Evolutionary conservation across 2,113 vertebrate species (phyloP).

Genomic region (Anseranas semipalmata): DNA sequence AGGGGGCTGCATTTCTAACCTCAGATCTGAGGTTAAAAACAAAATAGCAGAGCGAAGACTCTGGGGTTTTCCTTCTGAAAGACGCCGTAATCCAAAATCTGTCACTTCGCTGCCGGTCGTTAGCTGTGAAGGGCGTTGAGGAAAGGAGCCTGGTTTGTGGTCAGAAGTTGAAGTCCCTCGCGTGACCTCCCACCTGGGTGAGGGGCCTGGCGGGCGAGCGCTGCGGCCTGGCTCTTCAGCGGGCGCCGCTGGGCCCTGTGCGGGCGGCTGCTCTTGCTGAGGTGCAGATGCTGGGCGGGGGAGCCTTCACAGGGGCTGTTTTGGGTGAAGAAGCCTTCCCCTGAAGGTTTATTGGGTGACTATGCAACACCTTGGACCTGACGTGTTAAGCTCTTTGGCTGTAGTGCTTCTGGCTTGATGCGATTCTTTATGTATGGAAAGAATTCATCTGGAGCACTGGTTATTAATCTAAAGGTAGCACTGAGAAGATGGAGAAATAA

Average conservation of each 20-base stretch:
- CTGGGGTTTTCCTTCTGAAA: neutral
- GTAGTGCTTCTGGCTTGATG: neutral
- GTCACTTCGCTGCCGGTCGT: neutral
- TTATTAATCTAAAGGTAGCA: neutral
- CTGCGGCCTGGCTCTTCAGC: neutral
- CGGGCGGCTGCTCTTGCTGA: neutral
- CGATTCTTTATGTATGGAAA: neutral
- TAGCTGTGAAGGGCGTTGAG: accelerated
- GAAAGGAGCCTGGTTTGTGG: neutral
- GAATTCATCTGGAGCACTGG: neutral
- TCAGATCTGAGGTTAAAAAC: neutral
- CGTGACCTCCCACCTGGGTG: accelerated
- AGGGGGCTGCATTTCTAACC: neutral
- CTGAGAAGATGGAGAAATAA: neutral
- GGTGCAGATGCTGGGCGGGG: accelerated
- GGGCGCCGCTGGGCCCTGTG: neutral
- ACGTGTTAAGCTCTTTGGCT: neutral
- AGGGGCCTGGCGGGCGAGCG: neutral
- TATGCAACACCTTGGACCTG: neutral
- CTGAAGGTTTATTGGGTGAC: neutral
- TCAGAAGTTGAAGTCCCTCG: neutral
- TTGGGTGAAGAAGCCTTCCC: neutral
- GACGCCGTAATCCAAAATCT: neutral
- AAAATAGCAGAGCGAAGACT: neutral
- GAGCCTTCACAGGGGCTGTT: neutral